Evolutionary conservation across 2,113 vertebrate genomes (phyloP), one percentile per base, ranked within the genome.

Genomic region (Nothoprocta pentlandii): DNA sequence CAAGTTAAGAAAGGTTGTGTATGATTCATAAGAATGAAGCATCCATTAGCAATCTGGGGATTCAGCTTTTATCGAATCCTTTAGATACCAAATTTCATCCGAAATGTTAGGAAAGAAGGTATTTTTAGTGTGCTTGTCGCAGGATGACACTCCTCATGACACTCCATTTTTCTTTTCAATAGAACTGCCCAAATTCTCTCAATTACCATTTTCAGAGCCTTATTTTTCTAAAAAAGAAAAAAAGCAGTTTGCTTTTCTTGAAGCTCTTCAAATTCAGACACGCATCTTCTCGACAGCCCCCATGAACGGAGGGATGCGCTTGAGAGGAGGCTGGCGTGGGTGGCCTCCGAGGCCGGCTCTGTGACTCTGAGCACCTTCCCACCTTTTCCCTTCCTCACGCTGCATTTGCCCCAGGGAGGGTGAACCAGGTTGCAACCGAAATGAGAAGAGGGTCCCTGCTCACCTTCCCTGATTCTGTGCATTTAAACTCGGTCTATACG

Each of bases 21-120:
- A 1, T 0, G 2, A 5, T 77, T 63, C 13, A 0, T 61, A 23
- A 69, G 62, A 81, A 28, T 0, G 3, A 73, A 70, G 10, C 36
- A 86, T 58, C 58, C 26, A 17, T n/a, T 85, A 56, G 26, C 16
- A 9, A 10, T 19, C 42, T 44, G 68, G 53, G 42, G 83, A 53
- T 58, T 73, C 16, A 10, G 6, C 8, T 68, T 78, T 83, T 75
- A 41, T 42, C 53, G 22, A 76, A 25, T 51, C 49, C 9, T 5
- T 10, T 36, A 42, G 30, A 20, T 49, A 53, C 3, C 22, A 30
- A 28, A 12, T 71, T 61, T 8, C 44, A 41, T 63, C 16, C 28
- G 71, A 75, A 56, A 62, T 1, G 54, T 46, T 51, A 26, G 75
- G 61, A 67, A 86, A 15, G 51, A 28, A 44, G 13, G 13, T 66